phyloP scores from a whole-genome alignment of 2,113 vertebrate species.

The Henicopernis longicauda region DNA sequence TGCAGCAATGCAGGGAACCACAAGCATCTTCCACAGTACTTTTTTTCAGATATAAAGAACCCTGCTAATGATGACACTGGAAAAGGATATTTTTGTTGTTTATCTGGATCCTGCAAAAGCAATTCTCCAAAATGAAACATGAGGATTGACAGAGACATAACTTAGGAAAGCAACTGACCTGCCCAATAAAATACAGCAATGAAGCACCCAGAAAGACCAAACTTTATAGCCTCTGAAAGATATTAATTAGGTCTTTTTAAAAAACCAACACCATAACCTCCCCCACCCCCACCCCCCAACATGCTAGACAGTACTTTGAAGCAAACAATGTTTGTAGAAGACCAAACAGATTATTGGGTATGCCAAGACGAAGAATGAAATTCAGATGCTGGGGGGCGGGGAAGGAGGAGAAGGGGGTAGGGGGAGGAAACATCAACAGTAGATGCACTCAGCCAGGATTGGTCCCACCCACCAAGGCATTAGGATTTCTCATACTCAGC shows the following conservation, averaged over 20 bases:
- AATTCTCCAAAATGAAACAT: accelerated
- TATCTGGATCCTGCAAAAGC: neutral
- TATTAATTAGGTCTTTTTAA: neutral
- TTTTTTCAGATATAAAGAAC: neutral
- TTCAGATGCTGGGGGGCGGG: neutral
- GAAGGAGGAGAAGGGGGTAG: too few species aligned
- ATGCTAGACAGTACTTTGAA: neutral
- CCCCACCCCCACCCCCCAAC: accelerated
- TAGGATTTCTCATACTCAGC: neutral
- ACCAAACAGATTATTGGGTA: neutral
- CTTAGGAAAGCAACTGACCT: neutral
- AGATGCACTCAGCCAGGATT: neutral
- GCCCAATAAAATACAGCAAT: neutral
- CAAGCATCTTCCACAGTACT: neutral
- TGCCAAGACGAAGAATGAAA: neutral
- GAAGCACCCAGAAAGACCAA: neutral
- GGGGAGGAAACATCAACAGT: neutral
- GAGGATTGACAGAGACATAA: neutral
- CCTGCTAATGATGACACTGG: neutral
- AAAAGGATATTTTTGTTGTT: neutral
- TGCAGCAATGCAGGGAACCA: neutral
- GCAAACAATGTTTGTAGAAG: neutral
- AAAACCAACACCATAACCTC: neutral
- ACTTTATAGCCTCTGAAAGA: neutral
- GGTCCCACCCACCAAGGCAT: neutral